These are phyloP conservation scores for Anthopleura sola DNA, from an alignment of 64 coral and sea anemone genomes.

Conservation along the genomic window DNA sequence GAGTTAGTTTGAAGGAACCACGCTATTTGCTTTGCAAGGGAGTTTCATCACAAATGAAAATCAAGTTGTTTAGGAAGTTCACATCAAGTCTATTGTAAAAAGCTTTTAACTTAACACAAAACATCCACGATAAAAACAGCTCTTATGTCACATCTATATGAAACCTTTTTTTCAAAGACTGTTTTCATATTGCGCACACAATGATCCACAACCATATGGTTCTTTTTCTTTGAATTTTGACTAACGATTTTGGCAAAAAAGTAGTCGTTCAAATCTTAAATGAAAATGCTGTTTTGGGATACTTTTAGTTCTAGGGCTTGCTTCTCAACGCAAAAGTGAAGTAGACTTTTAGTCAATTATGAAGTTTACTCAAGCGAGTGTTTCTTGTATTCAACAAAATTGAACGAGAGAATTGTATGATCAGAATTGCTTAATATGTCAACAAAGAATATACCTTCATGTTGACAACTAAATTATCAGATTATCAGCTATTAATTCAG, in stretches of 20 bases:
- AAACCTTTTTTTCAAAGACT: neutral
- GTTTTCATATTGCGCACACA: neutral
- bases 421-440: neutral
- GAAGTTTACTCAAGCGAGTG: neutral
- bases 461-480: neutral
- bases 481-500: neutral
- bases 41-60: conserved; percentile 7
- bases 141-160: neutral
- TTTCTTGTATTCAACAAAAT: neutral
- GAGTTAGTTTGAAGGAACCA: neutral
- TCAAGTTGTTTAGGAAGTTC: conserved; percentile 26
- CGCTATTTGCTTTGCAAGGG: neutral
- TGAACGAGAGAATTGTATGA: neutral
- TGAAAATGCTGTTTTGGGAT: too few species aligned
- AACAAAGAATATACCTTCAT: neutral
- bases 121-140: neutral
- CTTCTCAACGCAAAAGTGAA: neutral
- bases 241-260: too few species aligned
- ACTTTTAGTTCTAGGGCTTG: too few species aligned
- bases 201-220: neutral
- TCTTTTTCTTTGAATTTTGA: neutral
- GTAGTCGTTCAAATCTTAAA: too few species aligned
- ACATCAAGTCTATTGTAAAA: conserved; percentile 6
- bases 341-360: neutral
- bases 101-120: conserved; percentile 4